phyloP scores from a whole-genome alignment of 2,888 invertebrate genomes.

The Agrotis exclamationis region DNA sequence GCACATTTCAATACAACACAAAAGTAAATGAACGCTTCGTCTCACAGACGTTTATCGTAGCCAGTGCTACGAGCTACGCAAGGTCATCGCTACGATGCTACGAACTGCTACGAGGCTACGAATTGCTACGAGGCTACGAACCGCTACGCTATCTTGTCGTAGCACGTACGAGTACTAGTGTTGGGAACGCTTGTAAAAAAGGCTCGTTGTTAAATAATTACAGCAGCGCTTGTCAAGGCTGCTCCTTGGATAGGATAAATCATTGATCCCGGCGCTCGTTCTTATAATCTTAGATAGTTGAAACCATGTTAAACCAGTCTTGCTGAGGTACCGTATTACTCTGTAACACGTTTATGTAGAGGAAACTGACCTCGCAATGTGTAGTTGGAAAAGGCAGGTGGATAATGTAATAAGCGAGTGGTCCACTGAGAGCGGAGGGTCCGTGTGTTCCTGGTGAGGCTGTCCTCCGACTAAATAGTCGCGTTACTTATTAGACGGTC shows the following conservation, averaged over 20 bases:
- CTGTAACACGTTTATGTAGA: neutral
- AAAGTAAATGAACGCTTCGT: conserved; percentile 50
- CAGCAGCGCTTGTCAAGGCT: neutral
- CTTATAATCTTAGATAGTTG: neutral
- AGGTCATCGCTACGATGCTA: conserved; percentile 51
- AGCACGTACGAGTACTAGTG: conserved; percentile 21
- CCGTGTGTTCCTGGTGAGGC: neutral
- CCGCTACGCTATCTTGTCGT: conserved; percentile 27
- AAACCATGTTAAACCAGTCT: neutral
- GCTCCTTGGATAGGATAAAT: neutral
- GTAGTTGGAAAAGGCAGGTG: neutral
- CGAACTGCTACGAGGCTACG: conserved; percentile 4
- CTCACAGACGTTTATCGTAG: conserved; percentile 45
- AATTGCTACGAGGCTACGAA: conserved; percentile 11
- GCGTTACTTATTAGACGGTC: conserved; percentile 22
- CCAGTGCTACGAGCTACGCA: conserved; percentile 47
- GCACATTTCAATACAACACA: conserved; percentile 46
- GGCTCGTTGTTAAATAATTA: neutral
- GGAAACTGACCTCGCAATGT: neutral
- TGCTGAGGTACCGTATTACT: neutral
- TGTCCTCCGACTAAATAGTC: conserved; percentile 22
- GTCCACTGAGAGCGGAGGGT: conserved; percentile 5
- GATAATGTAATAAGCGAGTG: conserved; percentile 15
- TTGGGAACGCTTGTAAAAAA: conserved; percentile 26
- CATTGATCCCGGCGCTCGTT: neutral